A percentile compares a stretch with the other conserved stretches of the same genome.
These are phyloP conservation scores for Ypsolopha scabrella DNA, from an alignment of 2,888 invertebrate species.

Conservation along the genomic window DNA sequence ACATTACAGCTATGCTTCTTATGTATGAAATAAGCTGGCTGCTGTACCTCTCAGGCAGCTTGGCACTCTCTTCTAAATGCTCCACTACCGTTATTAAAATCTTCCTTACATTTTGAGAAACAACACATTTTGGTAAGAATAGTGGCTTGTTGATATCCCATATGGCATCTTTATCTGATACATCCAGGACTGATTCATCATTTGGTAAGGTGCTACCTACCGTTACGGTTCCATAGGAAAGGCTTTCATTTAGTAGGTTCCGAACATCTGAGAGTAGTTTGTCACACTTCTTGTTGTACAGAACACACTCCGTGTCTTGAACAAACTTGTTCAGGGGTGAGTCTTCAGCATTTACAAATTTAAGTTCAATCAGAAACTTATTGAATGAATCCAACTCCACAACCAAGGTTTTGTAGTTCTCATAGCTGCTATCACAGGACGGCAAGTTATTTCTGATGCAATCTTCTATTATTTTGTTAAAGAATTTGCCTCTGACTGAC, in stretches of 20 bases:
- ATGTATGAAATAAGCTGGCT: slow-evolving; percentile 43
- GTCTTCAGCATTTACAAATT: slow-evolving; percentile 42
- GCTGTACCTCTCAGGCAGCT: slow-evolving; percentile 45
- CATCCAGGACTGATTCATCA: slow-evolving; percentile 34
- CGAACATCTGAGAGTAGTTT: slow-evolving; percentile 49
- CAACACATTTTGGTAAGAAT: slow-evolving; percentile 51
- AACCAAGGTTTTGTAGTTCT: slow-evolving; percentile 50
- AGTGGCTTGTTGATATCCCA: slow-evolving; percentile 48
- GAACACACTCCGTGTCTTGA: slow-evolving; percentile 49
- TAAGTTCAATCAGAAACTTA: slow-evolving; percentile 54
- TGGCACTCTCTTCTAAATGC: slow-evolving; percentile 49
- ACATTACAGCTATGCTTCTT: slow-evolving; percentile 55
- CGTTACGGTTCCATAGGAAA: slow-evolving; percentile 38
- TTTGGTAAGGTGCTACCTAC: slow-evolving; percentile 29
- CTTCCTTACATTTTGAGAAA: slow-evolving; percentile 50
- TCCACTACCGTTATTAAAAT: slow-evolving; percentile 46
- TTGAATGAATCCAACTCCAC: slow-evolving; percentile 55
- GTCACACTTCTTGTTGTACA: slow-evolving; percentile 60
- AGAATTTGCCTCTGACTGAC: slow-evolving; percentile 46
- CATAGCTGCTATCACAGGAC: slow-evolving; percentile 46
- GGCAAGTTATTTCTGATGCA: slow-evolving; percentile 54
- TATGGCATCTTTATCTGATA: slow-evolving; percentile 21
- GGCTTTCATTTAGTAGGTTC: slow-evolving; percentile 37
- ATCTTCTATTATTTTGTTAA: slow-evolving; percentile 53
- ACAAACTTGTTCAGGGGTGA: slow-evolving; percentile 57